Evolutionary conservation across 2,797 vertebrate genomes (phyloP).

Genomic region (Gouania willdenowi): DNA sequence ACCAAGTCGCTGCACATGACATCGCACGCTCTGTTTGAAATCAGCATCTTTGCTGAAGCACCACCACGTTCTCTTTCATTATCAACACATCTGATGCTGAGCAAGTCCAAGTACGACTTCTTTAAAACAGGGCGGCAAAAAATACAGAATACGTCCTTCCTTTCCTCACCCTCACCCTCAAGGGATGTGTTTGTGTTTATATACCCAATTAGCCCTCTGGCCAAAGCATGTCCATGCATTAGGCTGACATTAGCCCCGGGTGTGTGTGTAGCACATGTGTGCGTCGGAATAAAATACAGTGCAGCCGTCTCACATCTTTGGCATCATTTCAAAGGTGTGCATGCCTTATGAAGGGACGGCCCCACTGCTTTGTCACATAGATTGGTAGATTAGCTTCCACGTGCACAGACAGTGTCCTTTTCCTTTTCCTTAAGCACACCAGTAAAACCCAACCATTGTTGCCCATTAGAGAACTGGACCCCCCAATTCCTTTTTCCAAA

Average conservation of each 20-base stretch:
- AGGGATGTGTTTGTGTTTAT: constrained; percentile 78
- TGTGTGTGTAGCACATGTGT: constrained; percentile 46
- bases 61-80: constrained; percentile 53
- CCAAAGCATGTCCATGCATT: constrained; percentile 72
- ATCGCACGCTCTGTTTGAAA: constrained; percentile 31
- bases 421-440: constrained; percentile 59
- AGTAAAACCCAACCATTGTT: constrained; percentile 66
- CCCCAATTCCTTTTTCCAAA: constrained; percentile 64
- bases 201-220: constrained; percentile 77
- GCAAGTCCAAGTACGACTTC: constrained; percentile 23
- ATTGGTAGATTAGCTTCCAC: constrained; percentile 67
- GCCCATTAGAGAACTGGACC: constrained; percentile 73
- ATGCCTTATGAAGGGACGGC: constrained; percentile 63
- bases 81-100: constrained; percentile 27
- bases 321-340: constrained; percentile 61
- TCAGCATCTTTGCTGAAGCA: constrained; percentile 31
- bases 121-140: constrained; percentile 25
- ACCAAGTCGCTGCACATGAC: constrained; percentile 42
- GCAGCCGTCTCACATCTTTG: constrained; percentile 49
- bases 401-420: constrained; percentile 56
- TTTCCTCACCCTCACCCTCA: constrained; percentile 65
- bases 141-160: constrained; percentile 41
- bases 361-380: constrained; percentile 66
- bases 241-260: constrained; percentile 69
- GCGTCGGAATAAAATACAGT: constrained; percentile 55